Evolutionary conservation across 2,113 vertebrate genomes (phyloP), one percentile per base, ranked within the genome.

Genomic region (Scortum barcoo): DNA sequence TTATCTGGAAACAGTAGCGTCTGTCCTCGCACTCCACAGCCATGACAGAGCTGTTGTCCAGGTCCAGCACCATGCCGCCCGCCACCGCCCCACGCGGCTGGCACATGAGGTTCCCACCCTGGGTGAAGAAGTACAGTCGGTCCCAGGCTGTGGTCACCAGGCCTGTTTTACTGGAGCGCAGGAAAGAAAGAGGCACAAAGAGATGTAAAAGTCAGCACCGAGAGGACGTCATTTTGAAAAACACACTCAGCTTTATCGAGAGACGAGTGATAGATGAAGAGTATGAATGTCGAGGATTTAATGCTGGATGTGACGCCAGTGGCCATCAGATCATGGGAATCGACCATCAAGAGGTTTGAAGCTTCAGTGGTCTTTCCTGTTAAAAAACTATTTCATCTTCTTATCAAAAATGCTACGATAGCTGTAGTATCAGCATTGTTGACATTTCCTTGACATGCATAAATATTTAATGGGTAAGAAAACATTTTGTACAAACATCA

Each of bases 1-100:
- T 97, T 92, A 99, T 99, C 95, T 99, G 98, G 78, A 99, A 99
- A 89, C 98, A 99, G 91, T 99, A 99, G 73, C 97, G 96, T 28
- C 98, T 94, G 94, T 99, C 98, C 78, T 99, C 98, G 0, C 98
- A 99, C 68, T 99, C 98, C 75, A 99, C 95, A 0, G 97, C 98
- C 98, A 99, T 99, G 86, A 99, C 98, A 0, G 98, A 99, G 92
- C 98, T 99, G 95, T 99, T 99, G 95, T 99, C 98, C 95, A 99
- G 93, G 90, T 99, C 98, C 88, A 99, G 96, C 88, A 99, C 97
- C 95, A 99, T 90, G 69, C 98, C 98, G 2, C 98, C 98, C 0
- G 98, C 98, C 80, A 99, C 97, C 0, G 98, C 98, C 4, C 98
- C 98, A 19, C 98, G 92, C 0, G 97, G 98, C 95, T 99, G 98